Percentiles rank a stretch among this genome's conserved stretches.
phyloP scores from a whole-genome alignment of 2,888 invertebrate genomes.

The Caenorhabditis doughertyi region DNA sequence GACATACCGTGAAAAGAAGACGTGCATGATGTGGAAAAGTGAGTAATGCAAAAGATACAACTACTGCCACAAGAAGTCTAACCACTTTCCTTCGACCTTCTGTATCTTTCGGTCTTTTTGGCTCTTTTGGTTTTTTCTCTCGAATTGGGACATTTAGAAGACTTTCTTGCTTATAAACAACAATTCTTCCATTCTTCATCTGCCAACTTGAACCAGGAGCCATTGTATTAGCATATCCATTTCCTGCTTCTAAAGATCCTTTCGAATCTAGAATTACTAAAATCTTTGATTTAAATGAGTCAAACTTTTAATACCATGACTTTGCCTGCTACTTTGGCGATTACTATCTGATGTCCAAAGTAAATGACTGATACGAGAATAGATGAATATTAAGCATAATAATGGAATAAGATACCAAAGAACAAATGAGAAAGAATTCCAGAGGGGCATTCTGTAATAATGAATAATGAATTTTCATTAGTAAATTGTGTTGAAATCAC shows the following conservation, averaged over 20 bases:
- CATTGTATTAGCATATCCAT: slow-evolving; percentile 11
- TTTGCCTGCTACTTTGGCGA: slow-evolving; percentile 62
- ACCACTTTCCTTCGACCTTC: slow-evolving; percentile 84
- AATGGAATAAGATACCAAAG: slow-evolving; percentile 91
- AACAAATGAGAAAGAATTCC: slow-evolving; percentile 87
- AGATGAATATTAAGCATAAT: slow-evolving; percentile 89
- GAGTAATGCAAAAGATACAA: slow-evolving; percentile 92
- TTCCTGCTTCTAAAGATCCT: slow-evolving; percentile 60
- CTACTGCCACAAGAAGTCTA: slow-evolving; percentile 92
- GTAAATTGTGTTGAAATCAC: background rate
- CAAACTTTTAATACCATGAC: slow-evolving; percentile 44
- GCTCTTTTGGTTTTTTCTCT: slow-evolving; percentile 35
- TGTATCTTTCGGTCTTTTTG: slow-evolving; percentile 56
- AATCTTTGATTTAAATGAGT: background rate
- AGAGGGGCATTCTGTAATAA: slow-evolving; percentile 62
- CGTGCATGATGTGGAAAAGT: slow-evolving; percentile 93
- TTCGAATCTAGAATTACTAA: slow-evolving; percentile 62
- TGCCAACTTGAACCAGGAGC: slow-evolving; percentile 65
- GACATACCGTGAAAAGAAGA: slow-evolving; percentile 71
- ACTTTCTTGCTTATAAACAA: slow-evolving; percentile 69
- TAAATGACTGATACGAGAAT: slow-evolving; percentile 90
- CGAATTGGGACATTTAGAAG: slow-evolving; percentile 67
- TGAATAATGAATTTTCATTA: background rate
- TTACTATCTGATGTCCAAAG: slow-evolving; percentile 86
- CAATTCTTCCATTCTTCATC: slow-evolving; percentile 68